Conservation (phyloP, 2,888 invertebrate species). For the Rotaria sp. region DNA sequence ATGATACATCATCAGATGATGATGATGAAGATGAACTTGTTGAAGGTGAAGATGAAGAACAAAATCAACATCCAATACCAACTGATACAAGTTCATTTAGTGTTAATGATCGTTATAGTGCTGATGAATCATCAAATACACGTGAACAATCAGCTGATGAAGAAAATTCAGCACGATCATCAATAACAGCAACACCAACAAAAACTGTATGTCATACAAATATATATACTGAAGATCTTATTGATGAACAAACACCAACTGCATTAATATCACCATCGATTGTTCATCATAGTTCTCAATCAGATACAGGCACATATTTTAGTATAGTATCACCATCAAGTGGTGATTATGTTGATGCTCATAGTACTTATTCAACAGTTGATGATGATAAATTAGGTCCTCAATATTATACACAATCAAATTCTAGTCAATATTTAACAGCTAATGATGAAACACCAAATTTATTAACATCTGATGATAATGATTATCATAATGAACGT, state of each 20-base stretch:
- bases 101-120: conserved; percentile 10
- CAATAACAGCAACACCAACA: neutral
- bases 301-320: neutral
- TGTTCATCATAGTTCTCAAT: neutral
- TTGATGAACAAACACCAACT: neutral
- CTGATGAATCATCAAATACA: conserved; percentile 22
- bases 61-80: neutral
- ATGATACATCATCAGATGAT: neutral
- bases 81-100: neutral
- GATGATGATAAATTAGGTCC: neutral
- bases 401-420: neutral
- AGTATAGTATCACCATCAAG: neutral
- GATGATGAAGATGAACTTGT: neutral
- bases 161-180: neutral
- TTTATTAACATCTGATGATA: neutral
- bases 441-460: neutral
- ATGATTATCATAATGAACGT: neutral
- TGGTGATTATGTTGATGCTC: neutral
- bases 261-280: neutral
- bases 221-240: neutral
- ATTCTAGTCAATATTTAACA: conserved; percentile 19
- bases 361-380: neutral
- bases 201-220: neutral
- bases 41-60: neutral
- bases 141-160: neutral